A percentile compares a stretch with the other conserved stretches of the same genome.
These are phyloP conservation scores for Macaria liturata DNA, from an alignment of 2,888 invertebrate species.

Conservation along the genomic window DNA sequence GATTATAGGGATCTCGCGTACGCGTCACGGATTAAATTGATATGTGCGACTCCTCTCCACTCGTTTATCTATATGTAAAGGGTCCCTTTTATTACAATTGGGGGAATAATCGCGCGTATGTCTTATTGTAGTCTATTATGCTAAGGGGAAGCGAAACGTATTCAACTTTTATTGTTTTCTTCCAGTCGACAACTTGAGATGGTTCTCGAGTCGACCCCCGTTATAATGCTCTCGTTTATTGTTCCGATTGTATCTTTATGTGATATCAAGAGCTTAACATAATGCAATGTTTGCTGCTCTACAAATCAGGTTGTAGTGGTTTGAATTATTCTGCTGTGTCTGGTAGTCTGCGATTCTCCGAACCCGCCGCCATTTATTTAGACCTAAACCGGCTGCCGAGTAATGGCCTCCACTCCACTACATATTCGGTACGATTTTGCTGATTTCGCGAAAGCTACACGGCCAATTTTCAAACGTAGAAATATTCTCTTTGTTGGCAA, in stretches of 20 bases:
- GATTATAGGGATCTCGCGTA: constrained; percentile 74
- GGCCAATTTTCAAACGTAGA: not conserved
- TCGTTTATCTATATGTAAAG: constrained; percentile 75
- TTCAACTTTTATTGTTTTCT: constrained; percentile 61
- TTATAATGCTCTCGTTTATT: constrained; percentile 41
- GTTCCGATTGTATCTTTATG: constrained; percentile 38
- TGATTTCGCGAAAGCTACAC: constrained; percentile 26
- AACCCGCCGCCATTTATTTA: constrained; percentile 53
- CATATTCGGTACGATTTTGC: constrained; percentile 36
- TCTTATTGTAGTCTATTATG: constrained; percentile 67
- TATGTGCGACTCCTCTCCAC: constrained; percentile 71
- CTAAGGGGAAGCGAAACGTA: constrained; percentile 48
- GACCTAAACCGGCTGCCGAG: constrained; percentile 52
- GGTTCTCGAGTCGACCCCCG: constrained; percentile 45
- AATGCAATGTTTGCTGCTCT: constrained; percentile 33
- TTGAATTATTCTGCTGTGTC: constrained; percentile 40
- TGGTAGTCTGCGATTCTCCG: constrained; percentile 50
- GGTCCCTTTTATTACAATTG: constrained; percentile 74
- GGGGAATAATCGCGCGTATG: constrained; percentile 71
- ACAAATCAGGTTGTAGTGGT: constrained; percentile 41
- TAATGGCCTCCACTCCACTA: constrained; percentile 43
- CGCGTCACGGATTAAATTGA: constrained; percentile 75
- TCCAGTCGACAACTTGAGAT: constrained; percentile 55
- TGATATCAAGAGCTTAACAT: constrained; percentile 33
- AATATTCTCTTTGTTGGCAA: too few relatives aligned